Evolutionary conservation across 2,888 invertebrate genomes (phyloP).

Genomic region (Leptopilina myrica): DNA sequence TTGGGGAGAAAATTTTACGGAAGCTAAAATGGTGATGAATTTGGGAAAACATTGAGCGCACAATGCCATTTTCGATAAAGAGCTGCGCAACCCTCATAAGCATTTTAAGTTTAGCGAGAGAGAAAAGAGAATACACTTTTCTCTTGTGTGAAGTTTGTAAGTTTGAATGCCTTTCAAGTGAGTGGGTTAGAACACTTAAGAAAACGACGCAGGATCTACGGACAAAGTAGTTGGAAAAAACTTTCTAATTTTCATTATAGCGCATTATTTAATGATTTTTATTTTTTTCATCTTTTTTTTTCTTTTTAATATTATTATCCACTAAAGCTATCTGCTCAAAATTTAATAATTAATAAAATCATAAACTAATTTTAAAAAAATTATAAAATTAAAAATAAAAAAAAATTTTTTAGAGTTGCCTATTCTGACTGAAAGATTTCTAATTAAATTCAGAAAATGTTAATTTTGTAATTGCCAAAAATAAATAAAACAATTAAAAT

Average conservation of each 20-base stretch:
- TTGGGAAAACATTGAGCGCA: not conserved
- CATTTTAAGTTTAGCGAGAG: constrained; percentile 13
- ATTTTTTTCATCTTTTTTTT: too few species aligned
- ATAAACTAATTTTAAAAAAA: too few species aligned
- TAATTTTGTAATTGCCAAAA: too few species aligned
- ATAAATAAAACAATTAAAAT: too few species aligned
- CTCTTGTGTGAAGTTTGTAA: constrained; percentile 20
- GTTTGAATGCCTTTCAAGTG: constrained; percentile 34
- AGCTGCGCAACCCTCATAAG: constrained; percentile 20
- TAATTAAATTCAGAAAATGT: too few species aligned
- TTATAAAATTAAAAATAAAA: too few species aligned
- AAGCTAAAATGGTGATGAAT: not conserved
- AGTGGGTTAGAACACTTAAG: constrained; percentile 27
- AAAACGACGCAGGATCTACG: not conserved
- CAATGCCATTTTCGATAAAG: constrained; percentile 23
- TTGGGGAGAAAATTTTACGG: too few species aligned
- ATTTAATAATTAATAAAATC: too few species aligned
- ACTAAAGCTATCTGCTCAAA: too few species aligned
- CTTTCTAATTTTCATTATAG: constrained; percentile 32
- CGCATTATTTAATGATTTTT: constrained; percentile 6
- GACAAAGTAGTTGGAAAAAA: constrained; percentile 1
- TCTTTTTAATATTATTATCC: too few species aligned
- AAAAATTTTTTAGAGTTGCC: too few species aligned
- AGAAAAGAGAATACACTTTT: constrained; percentile 13
- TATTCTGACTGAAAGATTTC: too few species aligned